Percentiles rank a stretch among this genome's conserved stretches.
These are phyloP conservation scores for Aldabrachelys gigantea DNA, from an alignment of 2,113 vertebrate species.

Conservation along the genomic window DNA sequence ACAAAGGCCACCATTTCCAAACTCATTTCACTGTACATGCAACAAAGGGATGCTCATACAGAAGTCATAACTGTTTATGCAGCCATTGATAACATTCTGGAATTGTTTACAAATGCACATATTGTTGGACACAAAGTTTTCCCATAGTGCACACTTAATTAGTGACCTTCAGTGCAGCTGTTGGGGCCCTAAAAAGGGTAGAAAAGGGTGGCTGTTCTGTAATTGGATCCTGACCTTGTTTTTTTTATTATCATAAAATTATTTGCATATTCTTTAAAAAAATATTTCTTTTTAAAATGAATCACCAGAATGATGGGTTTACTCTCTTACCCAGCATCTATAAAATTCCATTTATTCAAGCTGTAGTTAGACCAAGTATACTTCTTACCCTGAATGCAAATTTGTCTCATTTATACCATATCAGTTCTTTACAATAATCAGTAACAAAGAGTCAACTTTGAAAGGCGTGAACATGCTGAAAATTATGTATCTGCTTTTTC, in stretches of 20 bases:
- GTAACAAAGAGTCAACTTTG: not conserved
- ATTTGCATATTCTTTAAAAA: not conserved
- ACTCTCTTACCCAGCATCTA: not conserved
- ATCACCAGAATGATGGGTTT: not conserved
- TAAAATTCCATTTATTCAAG: not conserved
- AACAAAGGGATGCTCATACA: accelerated
- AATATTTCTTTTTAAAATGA: not conserved
- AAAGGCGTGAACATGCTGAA: not conserved
- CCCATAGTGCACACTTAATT: accelerated
- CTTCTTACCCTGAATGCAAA: not conserved
- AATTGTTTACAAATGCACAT: not conserved
- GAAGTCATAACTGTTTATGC: accelerated
- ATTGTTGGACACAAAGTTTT: not conserved
- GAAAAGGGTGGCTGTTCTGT: not conserved
- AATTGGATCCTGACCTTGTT: not conserved
- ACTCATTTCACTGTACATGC: accelerated
- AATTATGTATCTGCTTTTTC: not conserved
- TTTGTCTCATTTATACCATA: not conserved
- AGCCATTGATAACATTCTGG: not conserved
- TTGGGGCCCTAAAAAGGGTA: not conserved
- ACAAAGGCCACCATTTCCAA: not conserved
- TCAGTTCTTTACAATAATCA: not conserved
- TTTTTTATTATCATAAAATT: not conserved
- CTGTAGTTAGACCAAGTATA: not conserved
- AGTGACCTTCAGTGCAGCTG: accelerated